Evolutionary conservation across 2,888 invertebrate genomes (phyloP), one percentile per base, ranked within the genome.

Genomic region (Lepidochitona cinerea): DNA sequence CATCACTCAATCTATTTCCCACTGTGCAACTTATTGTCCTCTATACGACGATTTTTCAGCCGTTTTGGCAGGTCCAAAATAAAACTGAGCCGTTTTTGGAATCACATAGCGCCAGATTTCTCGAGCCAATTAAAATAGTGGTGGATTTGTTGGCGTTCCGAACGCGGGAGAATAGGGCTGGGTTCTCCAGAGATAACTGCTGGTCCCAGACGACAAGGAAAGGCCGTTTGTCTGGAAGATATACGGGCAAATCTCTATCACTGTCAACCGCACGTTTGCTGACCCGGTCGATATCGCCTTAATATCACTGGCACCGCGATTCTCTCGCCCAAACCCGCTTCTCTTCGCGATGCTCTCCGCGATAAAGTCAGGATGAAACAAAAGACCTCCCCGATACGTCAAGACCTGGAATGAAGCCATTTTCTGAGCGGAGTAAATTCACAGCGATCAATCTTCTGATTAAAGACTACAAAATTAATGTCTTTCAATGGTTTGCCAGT

Each of bases 391-490:
- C 12, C 59, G 59, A 59, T 59, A 29, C 59, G 23, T 59, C 59
- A 59, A 26, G 23, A n/a, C 29, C 59, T 18, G 32, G 59, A 32
- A 59, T 59, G 59, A 59, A 59, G 29, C 59, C 32, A 59, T 59
- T 59, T 59, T 59, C 59, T 59, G 29, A 32, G 59, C 59, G 59
- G 26, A 59, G 59, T 59, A 59, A 59, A 59, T 59, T 59, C 32
- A 14, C 32, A 14, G 18, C 32, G 59, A 59, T 59, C 59, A 59
- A 59, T 59, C 59, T 59, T 59, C 59, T 23, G 59, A 59, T 59
- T 59, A 59, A 59, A 59, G 59, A 59, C 59, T 59, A 59, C 26
- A 59, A 59, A 59, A 59, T 59, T 59, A 59, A 59, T 59, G 59
- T 59, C 59, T 59, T 59, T 23, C 29, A 32, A 18, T 59, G 23